These are phyloP conservation scores for Phthorimaea operculella DNA, from an alignment of 1,140 invertebrate genomes.

Conservation along the genomic window DNA sequence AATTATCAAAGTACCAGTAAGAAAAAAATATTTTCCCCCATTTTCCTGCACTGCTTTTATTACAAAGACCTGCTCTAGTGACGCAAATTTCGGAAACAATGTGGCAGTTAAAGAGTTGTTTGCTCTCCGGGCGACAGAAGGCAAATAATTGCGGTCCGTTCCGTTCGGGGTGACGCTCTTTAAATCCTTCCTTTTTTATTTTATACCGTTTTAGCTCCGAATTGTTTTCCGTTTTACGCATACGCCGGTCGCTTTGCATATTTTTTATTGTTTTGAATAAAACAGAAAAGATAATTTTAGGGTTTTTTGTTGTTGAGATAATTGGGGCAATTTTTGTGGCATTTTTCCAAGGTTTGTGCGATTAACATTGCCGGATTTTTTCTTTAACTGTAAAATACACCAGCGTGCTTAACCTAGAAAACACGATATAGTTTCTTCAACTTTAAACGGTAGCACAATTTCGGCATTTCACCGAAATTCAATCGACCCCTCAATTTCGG, in stretches of 20 bases:
- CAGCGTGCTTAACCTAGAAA: too few species aligned
- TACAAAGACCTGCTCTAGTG: neutral
- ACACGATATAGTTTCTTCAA: too few species aligned
- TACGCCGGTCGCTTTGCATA: neutral
- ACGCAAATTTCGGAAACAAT: slow-evolving; percentile 28
- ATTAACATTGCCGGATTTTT: too few species aligned
- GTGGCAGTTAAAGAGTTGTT: slow-evolving; percentile 45
- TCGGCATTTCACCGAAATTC: too few species aligned
- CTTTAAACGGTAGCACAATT: too few species aligned
- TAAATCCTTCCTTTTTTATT: slow-evolving; percentile 19
- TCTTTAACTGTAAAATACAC: too few species aligned
- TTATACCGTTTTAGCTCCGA: slow-evolving; percentile 4
- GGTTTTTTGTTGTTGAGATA: neutral
- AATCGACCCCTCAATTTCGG: too few species aligned
- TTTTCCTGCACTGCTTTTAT: too few species aligned
- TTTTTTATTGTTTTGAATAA: neutral
- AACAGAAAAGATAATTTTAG: neutral
- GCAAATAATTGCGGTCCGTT: slow-evolving; percentile 42
- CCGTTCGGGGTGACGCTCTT: slow-evolving; percentile 32
- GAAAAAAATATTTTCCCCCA: too few species aligned
- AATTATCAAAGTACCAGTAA: too few species aligned
- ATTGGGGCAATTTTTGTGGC: neutral
- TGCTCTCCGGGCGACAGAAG: slow-evolving; percentile 38
- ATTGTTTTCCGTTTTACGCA: neutral
- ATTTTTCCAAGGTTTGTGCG: neutral